Evolutionary conservation across 2,113 vertebrate genomes (phyloP), one percentile per base, ranked within the genome.

Genomic region (Hyperopisus bebe): DNA sequence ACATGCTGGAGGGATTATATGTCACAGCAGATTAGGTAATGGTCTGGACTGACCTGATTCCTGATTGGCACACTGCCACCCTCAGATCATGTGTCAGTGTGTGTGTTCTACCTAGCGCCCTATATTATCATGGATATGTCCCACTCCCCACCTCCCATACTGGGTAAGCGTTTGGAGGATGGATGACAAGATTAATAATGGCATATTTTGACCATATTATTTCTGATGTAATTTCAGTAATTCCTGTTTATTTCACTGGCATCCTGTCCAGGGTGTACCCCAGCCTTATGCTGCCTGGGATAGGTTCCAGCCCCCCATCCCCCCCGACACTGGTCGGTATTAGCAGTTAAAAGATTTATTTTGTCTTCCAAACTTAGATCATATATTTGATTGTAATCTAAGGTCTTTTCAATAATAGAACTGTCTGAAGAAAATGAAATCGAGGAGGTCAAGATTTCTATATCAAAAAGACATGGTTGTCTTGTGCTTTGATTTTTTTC

Each of bases 141-240:
- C 6, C 53, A 21, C 3, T 4, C 15, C 53, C 53, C 21, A 24
- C 55, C 55, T 24, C 21, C 19, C 7, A 24, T 62, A n/a, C 21
- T n/a, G 19, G 55, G 0, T 58, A 58, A 62, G 55, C 24, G 24
- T 62, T 27, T n/a, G 58, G 58, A 9, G 24, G 58, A n/a, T 62
- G 58, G 62, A 13, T 70, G 62, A 19, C 13, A 6, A 42, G 35
- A 42, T 42, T 13, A 42, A 80, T 80, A 42, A 87, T 85, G 46
- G 7, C 42, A 48, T 27, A 46, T 24, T 85, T 19, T 84, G 13
- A 84, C 39, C 19, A 84, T 47, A 46, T 84, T 85, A 48, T 70
- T 80, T 80, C 74, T 80, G 35, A 80, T 80, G 17, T 80, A 35
- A 77, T 77, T 77, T 77, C 31, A 74, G 70, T 74, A 77, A 77